Conservation (phyloP, 2,113 vertebrate species). For the Takifugu flavidus region DNA sequence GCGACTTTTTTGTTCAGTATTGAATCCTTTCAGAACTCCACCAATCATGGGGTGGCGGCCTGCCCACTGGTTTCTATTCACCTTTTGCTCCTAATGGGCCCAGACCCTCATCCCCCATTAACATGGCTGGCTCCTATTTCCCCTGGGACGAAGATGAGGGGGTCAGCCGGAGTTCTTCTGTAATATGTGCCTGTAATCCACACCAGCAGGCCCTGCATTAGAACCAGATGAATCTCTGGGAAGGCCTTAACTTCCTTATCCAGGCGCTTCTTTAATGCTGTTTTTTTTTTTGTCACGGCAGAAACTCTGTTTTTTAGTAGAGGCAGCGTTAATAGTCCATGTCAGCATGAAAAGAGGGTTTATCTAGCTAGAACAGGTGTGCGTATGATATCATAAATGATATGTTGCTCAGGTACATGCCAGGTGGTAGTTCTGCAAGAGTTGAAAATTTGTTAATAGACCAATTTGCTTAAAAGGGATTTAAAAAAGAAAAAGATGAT, state of each 20-base stretch:
- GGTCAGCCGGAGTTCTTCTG: conserved; percentile 76
- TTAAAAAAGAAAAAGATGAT: background rate
- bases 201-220: conserved; percentile 72
- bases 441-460: conserved; percentile 23
- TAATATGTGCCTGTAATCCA: conserved; percentile 77
- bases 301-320: conserved; percentile 48
- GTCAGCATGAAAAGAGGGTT: conserved; percentile 36
- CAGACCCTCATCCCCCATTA: conserved; percentile 44
- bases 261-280: conserved; percentile 36
- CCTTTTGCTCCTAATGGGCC: conserved; percentile 30
- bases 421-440: conserved; percentile 43
- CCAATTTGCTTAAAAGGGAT: conserved; percentile 9
- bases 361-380: conserved; percentile 63
- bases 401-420: background rate
- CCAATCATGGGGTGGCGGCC: conserved; percentile 50
- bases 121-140: conserved; percentile 61
- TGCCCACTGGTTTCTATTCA: conserved; percentile 44
- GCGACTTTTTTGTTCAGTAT: background rate
- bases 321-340: conserved; percentile 8
- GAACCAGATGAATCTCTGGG: conserved; percentile 74
- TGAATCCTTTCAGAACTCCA: conserved; percentile 14
- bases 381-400: conserved; percentile 24
- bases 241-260: conserved; percentile 50
- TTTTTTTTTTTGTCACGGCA: conserved; percentile 36
- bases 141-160: conserved; percentile 57